Evolutionary conservation across 1,140 invertebrate genomes (phyloP), one percentile per base, ranked within the genome.

Genomic region (Thaumatotibia leucotreta): DNA sequence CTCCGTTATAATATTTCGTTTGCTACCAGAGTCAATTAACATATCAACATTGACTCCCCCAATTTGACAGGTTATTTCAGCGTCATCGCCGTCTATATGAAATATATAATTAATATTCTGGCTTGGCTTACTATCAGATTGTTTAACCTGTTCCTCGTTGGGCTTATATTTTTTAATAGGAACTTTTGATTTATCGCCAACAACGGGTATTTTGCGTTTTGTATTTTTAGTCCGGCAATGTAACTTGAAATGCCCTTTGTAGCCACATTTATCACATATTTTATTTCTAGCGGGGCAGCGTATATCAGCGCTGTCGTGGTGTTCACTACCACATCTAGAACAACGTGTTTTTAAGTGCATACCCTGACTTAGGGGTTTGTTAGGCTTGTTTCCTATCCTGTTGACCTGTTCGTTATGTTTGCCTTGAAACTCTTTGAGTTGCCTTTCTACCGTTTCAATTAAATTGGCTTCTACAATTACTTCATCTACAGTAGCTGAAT

Each of bases 11-110:
- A 72, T 17, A 35, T 72, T 68, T 10, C 4, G 52, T 61, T 49
- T 64, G 33, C 58, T 65, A n/a, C 67, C 65, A 20, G 67, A 65
- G 39, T 65, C 67, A 20, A 73, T 70, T 63, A 70, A 14, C 63
- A 68, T 65, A 14, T 69, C 31, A 31, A 73, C 32, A 39, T 9
- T 39, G 50, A 64, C 20, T 11, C 32, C 52, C 1, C 35, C 49
- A 5, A 52, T 14, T n/a, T 61, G 10, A 29, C 50, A 33, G 11
- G 14, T n/a, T 9, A 63, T 52, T 31, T 22, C 32, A 35, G 10
- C 63, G 31, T 54, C 49, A 64, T 32, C 24, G 29, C 52, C 35
- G 32, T n/a, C n/a, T n/a, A 61, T 50, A 14, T 63, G 39, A 29
- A 33, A 62, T 11, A 62, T 33, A 62, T 62, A 33, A 11, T 62